These are phyloP conservation scores for Lasioglossum villosulum DNA, from an alignment of 2,888 invertebrate genomes.

Conservation along the genomic window DNA sequence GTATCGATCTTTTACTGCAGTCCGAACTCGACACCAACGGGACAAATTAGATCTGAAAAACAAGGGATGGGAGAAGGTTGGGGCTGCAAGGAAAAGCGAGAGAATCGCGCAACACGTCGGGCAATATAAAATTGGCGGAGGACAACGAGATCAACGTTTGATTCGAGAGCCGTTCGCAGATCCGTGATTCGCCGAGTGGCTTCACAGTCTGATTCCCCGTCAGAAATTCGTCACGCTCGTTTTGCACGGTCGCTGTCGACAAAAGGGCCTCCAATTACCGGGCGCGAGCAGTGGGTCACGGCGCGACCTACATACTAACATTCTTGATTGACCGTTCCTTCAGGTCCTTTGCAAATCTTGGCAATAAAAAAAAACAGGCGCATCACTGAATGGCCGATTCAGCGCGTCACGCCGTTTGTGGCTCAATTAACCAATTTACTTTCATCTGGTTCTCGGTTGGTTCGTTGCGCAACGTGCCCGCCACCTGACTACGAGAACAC, in stretches of 20 bases:
- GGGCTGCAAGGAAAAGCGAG: not conserved
- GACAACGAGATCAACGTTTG: not conserved
- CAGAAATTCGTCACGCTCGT: constrained; percentile 46
- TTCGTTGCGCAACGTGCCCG: constrained; percentile 52
- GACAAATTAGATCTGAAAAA: not conserved
- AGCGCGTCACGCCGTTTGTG: constrained; percentile 57
- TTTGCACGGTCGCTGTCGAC: constrained; percentile 36
- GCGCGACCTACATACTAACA: constrained; percentile 64
- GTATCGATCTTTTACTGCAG: too few relatives aligned
- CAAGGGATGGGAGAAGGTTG: not conserved
- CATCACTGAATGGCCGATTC: constrained; percentile 63
- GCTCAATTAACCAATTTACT: constrained; percentile 68
- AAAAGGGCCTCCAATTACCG: constrained; percentile 55
- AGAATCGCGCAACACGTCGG: not conserved
- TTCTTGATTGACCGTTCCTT: constrained; percentile 66
- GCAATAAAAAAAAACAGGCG: constrained; percentile 61
- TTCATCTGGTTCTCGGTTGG: constrained; percentile 48
- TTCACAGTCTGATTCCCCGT: constrained; percentile 27
- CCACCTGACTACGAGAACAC: constrained; percentile 51
- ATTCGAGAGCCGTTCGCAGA: not conserved
- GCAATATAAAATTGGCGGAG: not conserved
- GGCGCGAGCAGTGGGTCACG: constrained; percentile 61
- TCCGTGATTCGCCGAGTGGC: not conserved
- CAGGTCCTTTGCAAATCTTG: constrained; percentile 67
- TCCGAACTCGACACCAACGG: too few relatives aligned